Evolutionary conservation across 2,797 vertebrate species (phyloP).

Genomic region (Argyrosomus regius): DNA sequence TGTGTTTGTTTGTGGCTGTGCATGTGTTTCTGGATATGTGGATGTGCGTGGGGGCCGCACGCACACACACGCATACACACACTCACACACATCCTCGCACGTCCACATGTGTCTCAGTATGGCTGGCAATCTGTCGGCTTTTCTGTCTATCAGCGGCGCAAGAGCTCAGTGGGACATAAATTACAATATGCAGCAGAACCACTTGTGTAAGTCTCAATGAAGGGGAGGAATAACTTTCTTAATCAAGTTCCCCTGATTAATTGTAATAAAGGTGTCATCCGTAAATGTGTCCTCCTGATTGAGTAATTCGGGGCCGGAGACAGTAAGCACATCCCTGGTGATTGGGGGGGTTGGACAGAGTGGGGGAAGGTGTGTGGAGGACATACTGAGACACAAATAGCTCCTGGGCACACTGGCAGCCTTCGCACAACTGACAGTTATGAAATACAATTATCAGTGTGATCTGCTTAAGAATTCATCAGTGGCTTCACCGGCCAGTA

Average conservation of each 20-base stretch:
- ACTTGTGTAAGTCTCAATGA: conserved; percentile 82
- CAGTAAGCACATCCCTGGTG: conserved; percentile 89
- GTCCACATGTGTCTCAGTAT: conserved; percentile 72
- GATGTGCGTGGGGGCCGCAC: conserved; percentile 22
- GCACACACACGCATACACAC: conserved; percentile 19
- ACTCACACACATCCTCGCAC: conserved; percentile 30
- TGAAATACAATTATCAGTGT: conserved; percentile 97
- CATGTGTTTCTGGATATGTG: conserved; percentile 46
- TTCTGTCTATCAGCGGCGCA: conserved; percentile 73
- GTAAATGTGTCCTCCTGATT: conserved; percentile 90
- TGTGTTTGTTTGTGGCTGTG: conserved; percentile 67
- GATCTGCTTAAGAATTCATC: conserved; percentile 98
- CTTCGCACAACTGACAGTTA: conserved; percentile 91
- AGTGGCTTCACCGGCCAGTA: conserved; percentile 88
- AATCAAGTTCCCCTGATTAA: conserved; percentile 93
- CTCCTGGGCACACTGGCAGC: conserved; percentile 91
- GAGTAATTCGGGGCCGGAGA: conserved; percentile 90
- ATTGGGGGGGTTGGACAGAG: conserved; percentile 81
- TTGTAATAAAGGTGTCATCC: conserved; percentile 93
- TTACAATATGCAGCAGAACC: conserved; percentile 78
- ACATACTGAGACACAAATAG: conserved; percentile 88
- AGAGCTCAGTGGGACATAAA: conserved; percentile 81
- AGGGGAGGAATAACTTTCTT: conserved; percentile 90
- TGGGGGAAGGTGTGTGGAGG: conserved; percentile 61
- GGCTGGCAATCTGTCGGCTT: conserved; percentile 78